phyloP scores from a whole-genome alignment of 2,113 vertebrate genomes.

The Atractosteus spatula region DNA sequence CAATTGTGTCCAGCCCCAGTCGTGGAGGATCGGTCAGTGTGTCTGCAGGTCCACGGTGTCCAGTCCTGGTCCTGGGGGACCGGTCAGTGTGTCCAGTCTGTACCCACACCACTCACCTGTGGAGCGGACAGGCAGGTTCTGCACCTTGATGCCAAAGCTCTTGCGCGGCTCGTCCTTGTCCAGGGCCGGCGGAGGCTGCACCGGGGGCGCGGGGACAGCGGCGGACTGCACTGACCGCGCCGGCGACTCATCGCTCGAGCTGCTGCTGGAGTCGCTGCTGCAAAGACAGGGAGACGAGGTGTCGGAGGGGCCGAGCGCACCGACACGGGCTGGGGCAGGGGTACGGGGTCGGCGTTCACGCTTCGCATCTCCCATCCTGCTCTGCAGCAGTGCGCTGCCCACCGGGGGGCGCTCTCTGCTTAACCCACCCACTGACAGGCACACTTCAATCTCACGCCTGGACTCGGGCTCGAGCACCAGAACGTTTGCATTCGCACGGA shows the following conservation, averaged over 20 bases:
- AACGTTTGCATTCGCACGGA: no score
- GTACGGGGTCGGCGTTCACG: no score
- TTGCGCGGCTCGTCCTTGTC: slow-evolving; percentile 98
- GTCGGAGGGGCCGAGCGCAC: background rate
- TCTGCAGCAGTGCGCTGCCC: no score
- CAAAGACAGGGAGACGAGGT: slow-evolving; percentile 12
- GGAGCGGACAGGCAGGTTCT: slow-evolving; percentile 97
- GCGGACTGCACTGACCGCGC: slow-evolving; percentile 93
- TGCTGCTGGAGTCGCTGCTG: slow-evolving; percentile 94
- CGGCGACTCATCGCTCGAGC: slow-evolving; percentile 92
- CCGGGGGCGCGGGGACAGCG: slow-evolving; percentile 87
- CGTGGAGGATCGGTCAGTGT: no score
- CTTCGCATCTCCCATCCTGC: no score
- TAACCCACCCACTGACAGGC: background rate
- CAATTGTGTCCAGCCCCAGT: no score
- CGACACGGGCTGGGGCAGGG: background rate
- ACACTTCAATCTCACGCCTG: background rate
- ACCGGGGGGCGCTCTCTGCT: background rate
- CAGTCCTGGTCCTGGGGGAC: no score
- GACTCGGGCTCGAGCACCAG: no score
- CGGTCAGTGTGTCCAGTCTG: no score
- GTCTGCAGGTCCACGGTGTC: no score
- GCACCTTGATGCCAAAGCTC: slow-evolving; percentile 98
- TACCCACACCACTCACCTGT: slow-evolving; percentile 72
- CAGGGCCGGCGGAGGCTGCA: slow-evolving; percentile 82